These are phyloP conservation scores for Heliconius himera DNA, from an alignment of 1,140 invertebrate species.

Conservation along the genomic window DNA sequence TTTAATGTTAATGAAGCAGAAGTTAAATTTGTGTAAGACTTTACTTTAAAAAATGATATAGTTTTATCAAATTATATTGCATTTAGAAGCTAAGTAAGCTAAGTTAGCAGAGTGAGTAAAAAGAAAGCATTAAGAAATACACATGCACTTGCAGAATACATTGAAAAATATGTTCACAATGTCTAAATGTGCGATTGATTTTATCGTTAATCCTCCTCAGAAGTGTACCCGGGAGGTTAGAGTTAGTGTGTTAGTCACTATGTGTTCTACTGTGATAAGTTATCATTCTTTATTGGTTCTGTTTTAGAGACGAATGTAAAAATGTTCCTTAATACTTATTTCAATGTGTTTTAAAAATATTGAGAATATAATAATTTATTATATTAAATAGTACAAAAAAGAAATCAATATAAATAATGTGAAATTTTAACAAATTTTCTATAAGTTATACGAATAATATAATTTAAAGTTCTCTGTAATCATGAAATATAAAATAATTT, in stretches of 20 bases:
- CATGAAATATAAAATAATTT: too few species aligned
- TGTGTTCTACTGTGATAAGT: conserved; percentile 9
- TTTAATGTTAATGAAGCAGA: too few species aligned
- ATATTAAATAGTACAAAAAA: too few species aligned
- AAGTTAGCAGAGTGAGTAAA: not conserved
- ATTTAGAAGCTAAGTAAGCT: not conserved
- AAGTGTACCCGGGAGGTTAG: conserved; percentile 64
- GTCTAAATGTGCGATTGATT: conserved; percentile 32
- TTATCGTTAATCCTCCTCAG: conserved; percentile 72
- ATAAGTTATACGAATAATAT: too few species aligned
- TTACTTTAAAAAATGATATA: too few species aligned
- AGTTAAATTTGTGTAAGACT: too few species aligned
- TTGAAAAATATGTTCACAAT: not conserved
- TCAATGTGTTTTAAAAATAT: too few species aligned
- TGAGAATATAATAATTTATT: too few species aligned
- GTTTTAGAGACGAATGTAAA: not conserved
- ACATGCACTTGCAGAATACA: not conserved
- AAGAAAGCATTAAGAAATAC: not conserved
- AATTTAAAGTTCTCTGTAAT: too few species aligned
- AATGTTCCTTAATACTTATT: not conserved
- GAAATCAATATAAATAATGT: too few species aligned
- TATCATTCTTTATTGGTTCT: not conserved
- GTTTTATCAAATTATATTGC: too few species aligned
- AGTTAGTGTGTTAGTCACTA: conserved; percentile 63
- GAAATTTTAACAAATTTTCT: too few species aligned